Conservation (phyloP, 2,797 vertebrate genomes). For the Silurus aristotelis region DNA sequence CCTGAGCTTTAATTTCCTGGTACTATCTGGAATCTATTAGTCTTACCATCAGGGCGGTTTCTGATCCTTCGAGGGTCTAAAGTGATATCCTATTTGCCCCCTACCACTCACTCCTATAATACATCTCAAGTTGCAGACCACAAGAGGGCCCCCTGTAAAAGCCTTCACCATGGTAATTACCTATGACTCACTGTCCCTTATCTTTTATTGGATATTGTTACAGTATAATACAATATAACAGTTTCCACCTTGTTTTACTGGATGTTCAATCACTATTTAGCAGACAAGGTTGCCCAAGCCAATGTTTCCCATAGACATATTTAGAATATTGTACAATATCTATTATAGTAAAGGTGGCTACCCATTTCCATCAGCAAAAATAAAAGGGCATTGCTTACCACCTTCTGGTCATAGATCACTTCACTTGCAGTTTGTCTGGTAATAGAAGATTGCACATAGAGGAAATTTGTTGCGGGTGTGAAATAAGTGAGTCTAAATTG, state of each 20-base stretch:
- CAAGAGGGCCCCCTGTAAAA: conserved; percentile 3
- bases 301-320: not conserved
- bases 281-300: not conserved
- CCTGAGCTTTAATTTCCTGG: conserved; percentile 23
- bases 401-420: not conserved
- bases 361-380: not conserved
- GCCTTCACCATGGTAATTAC: not conserved
- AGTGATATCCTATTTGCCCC: not conserved
- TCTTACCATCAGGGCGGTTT: not conserved
- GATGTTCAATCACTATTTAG: not conserved
- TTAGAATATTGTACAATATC: conserved; percentile 1
- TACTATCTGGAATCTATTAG: not conserved
- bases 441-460: not conserved
- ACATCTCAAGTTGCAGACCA: conserved; percentile 12
- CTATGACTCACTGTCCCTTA: not conserved
- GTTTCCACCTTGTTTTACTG: not conserved
- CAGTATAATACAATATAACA: not conserved
- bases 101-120: not conserved
- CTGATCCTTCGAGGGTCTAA: not conserved
- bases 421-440: not conserved
- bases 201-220: not conserved
- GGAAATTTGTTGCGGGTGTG: not conserved
- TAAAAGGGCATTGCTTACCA: not conserved
- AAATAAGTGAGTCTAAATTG: not conserved
- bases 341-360: no score